Evolutionary conservation across 2,797 vertebrate species (phyloP).

Genomic region (Poecilia velifera): DNA sequence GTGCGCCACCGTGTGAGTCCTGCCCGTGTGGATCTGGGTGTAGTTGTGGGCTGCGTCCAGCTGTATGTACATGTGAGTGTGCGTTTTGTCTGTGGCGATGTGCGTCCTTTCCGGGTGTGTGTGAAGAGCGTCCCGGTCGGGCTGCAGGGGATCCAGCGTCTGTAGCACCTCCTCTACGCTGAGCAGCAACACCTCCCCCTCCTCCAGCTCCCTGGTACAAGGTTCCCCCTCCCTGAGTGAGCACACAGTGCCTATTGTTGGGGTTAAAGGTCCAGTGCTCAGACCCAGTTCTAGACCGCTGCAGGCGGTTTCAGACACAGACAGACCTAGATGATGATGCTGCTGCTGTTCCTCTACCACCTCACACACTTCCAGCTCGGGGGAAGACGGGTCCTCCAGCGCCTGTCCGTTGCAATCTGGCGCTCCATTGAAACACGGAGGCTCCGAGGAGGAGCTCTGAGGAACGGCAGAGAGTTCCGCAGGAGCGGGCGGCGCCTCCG

Average conservation of each 20-base stretch:
- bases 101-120: slow-evolving; percentile 79
- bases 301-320: slow-evolving; percentile 64
- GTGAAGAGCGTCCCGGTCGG: slow-evolving; percentile 84
- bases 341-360: slow-evolving; percentile 80
- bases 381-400: slow-evolving; percentile 84
- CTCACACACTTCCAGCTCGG: slow-evolving; percentile 83
- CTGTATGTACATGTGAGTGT: slow-evolving; percentile 80
- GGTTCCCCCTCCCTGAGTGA: slow-evolving; percentile 86
- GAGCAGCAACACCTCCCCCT: slow-evolving; percentile 89
- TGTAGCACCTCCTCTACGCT: slow-evolving; percentile 93
- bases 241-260: slow-evolving; percentile 78
- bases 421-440: slow-evolving; percentile 84
- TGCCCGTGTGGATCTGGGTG: slow-evolving; percentile 74
- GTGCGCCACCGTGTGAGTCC: slow-evolving; percentile 82
- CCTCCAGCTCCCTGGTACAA: slow-evolving; percentile 86
- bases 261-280: slow-evolving; percentile 72
- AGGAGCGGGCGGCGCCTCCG: slow-evolving; percentile 89
- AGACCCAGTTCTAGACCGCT: slow-evolving; percentile 69
- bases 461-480: slow-evolving; percentile 81
- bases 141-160: slow-evolving; percentile 89
- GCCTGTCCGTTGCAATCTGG: slow-evolving; percentile 89
- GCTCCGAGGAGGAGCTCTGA: slow-evolving; percentile 78
- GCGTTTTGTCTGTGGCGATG: slow-evolving; percentile 80
- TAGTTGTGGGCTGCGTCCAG: slow-evolving; percentile 82
- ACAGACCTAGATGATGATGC: slow-evolving; percentile 58